These are phyloP conservation scores for Glandiceps talaboti DNA, from an alignment of 53 echinoderm and acorn worm genomes.

Conservation along the genomic window DNA sequence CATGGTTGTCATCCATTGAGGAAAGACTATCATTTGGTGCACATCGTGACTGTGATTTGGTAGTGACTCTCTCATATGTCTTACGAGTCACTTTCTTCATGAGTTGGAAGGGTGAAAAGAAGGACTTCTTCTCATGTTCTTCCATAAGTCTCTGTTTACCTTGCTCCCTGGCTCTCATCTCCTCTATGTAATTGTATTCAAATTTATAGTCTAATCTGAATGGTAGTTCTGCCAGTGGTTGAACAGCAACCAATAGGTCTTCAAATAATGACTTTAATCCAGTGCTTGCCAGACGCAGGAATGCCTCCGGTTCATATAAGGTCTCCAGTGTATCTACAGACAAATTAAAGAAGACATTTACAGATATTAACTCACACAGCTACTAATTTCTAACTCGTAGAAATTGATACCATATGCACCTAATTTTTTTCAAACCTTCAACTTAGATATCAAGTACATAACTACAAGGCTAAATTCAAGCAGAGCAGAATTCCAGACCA, in stretches of 20 bases:
- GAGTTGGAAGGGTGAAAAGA: neutral
- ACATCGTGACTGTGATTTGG: neutral
- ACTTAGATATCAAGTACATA: too few relatives aligned
- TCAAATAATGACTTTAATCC: slow-evolving; percentile 46
- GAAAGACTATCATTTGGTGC: neutral
- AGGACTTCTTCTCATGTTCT: neutral
- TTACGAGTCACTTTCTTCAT: neutral
- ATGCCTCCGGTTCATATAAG: slow-evolving; percentile 70
- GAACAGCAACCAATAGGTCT: slow-evolving; percentile 60
- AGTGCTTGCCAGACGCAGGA: slow-evolving; percentile 57
- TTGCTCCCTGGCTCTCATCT: neutral
- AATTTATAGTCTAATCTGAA: slow-evolving; percentile 83
- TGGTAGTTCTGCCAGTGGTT: slow-evolving; percentile 72
- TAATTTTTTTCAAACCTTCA: too few relatives aligned
- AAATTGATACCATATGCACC: too few relatives aligned
- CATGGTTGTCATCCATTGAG: neutral
- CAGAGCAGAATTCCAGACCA: too few relatives aligned
- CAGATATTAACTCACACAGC: too few relatives aligned
- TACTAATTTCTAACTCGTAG: too few relatives aligned
- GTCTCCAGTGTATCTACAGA: slow-evolving; percentile 59
- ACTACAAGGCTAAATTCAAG: too few relatives aligned
- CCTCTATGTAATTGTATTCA: slow-evolving; percentile 46
- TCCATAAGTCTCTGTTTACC: neutral
- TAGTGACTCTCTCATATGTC: neutral
- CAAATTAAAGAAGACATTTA: neutral